These are phyloP conservation scores for Furcula furcula DNA, from an alignment of 2,888 invertebrate genomes.

Conservation along the genomic window DNA sequence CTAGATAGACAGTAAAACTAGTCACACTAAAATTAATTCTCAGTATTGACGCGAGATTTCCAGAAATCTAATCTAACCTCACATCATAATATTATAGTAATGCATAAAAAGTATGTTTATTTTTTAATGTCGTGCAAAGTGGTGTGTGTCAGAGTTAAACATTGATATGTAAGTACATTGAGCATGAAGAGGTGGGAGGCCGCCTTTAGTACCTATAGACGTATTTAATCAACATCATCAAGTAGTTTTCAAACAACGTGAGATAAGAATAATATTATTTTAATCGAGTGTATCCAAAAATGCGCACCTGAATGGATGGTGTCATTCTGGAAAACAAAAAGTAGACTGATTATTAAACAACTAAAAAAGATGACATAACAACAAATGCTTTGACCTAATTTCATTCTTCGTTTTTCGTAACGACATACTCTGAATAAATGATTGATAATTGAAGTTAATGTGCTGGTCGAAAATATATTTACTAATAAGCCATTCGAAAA, in stretches of 20 bases:
- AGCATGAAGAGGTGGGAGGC: constrained; percentile 17
- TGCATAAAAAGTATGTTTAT: constrained; percentile 27
- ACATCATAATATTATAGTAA: constrained; percentile 12
- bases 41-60: neutral
- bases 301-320: too few species aligned
- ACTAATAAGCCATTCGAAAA: too few species aligned
- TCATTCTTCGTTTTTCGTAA: too few species aligned
- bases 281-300: neutral
- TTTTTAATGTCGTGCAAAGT: constrained; percentile 29
- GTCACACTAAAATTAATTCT: neutral
- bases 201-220: constrained; percentile 24
- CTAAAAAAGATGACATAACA: too few species aligned
- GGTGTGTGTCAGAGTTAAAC: constrained; percentile 18
- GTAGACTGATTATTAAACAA: too few species aligned
- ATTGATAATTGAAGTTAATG: too few species aligned
- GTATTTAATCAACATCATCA: constrained; percentile 34
- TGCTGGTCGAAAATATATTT: too few species aligned
- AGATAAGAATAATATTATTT: constrained; percentile 39
- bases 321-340: too few species aligned
- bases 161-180: constrained; percentile 21
- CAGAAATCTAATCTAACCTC: neutral
- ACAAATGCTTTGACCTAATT: too few species aligned
- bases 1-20: too few species aligned
- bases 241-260: constrained; percentile 45
- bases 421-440: too few species aligned